These are phyloP conservation scores for Platypus cylindrus DNA, from an alignment of 2,888 invertebrate species.

Conservation along the genomic window DNA sequence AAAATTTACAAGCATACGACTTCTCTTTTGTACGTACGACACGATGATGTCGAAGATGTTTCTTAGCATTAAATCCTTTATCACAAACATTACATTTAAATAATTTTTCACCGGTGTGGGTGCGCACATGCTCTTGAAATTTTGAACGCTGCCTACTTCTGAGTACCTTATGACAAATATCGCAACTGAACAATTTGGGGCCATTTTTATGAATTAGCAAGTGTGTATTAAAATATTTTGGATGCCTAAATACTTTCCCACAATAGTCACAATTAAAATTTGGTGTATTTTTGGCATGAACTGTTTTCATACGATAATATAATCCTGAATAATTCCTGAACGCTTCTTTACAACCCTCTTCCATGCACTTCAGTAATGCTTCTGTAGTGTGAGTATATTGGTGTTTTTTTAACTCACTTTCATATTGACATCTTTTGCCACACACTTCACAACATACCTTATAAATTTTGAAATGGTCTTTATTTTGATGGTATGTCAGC, in stretches of 20 bases:
- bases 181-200: no score
- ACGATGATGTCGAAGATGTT: slow-evolving; percentile 38
- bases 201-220: no score
- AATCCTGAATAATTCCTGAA: not conserved
- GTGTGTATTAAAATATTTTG: no score
- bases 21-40: slow-evolving; percentile 41
- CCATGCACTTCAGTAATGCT: no score
- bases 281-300: slow-evolving; percentile 2
- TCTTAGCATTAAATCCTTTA: slow-evolving; percentile 31
- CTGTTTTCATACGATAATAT: slow-evolving; percentile 1
- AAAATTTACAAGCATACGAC: slow-evolving; percentile 41
- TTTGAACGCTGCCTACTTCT: no score
- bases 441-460: no score
- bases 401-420: no score
- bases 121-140: slow-evolving; percentile 27
- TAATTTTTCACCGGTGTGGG: slow-evolving; percentile 32
- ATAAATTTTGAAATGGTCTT: slow-evolving; percentile 41
- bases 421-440: no score
- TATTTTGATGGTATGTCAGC: slow-evolving; percentile 40
- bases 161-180: no score
- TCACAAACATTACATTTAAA: slow-evolving; percentile 33
- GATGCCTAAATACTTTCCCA: no score
- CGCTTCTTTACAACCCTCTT: not conserved
- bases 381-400: no score
- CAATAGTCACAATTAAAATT: no score